Conservation (phyloP, 2,888 invertebrate species). For the Hesperia comma region DNA sequence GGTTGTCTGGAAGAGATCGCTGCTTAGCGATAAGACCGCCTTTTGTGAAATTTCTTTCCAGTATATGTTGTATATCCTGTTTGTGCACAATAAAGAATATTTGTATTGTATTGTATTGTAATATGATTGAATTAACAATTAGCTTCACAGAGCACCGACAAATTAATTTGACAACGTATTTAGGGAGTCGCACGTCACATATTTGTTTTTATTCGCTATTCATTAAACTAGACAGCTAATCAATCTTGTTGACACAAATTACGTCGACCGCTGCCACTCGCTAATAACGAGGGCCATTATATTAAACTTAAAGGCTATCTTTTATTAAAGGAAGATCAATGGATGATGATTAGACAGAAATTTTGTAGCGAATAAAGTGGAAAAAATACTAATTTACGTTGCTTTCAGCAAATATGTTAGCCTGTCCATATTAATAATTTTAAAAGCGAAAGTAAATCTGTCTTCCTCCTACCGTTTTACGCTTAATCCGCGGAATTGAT, state of each 20-base stretch:
- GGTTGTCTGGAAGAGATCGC: no score
- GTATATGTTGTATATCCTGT: no score
- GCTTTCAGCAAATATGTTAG: no score
- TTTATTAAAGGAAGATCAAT: constrained; percentile 35
- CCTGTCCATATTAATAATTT: no score
- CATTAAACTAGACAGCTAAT: constrained; percentile 44
- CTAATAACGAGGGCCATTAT: constrained; percentile 35
- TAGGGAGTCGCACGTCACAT: not conserved
- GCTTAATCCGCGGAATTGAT: no score
- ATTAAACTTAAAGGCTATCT: constrained; percentile 34
- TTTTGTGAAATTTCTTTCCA: no score
- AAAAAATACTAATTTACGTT: not conserved
- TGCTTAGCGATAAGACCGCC: no score
- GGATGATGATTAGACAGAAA: constrained; percentile 30
- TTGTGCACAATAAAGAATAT: no score
- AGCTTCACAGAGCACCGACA: not conserved
- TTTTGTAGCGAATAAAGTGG: constrained; percentile 1
- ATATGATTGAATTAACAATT: no score
- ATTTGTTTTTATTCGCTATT: constrained; percentile 31
- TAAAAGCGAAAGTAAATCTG: no score
- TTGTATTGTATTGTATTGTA: no score
- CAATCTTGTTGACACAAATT: constrained; percentile 65
- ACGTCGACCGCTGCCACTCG: constrained; percentile 36
- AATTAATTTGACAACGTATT: constrained; percentile 8
- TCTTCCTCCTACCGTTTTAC: no score